phyloP scores from a whole-genome alignment of 2,797 vertebrate genomes.

The Rhabdomys pumilio region DNA sequence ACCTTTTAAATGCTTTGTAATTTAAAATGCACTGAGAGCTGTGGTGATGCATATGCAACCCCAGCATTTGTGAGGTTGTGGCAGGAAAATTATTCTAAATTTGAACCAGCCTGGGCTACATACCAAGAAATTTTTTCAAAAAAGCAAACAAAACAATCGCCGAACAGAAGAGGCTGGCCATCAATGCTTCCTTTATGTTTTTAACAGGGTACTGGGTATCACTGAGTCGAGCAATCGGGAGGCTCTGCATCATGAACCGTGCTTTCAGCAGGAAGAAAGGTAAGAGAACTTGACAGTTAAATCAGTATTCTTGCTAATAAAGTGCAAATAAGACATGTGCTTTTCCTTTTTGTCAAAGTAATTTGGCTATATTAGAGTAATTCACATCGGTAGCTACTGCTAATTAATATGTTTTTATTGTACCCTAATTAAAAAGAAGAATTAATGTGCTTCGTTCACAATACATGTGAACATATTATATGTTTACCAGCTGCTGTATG shows the following conservation, averaged over 20 bases:
- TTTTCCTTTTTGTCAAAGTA: not conserved
- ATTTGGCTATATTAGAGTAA: not conserved
- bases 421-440: not conserved
- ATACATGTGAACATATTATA: not conserved
- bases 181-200: not conserved
- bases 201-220: slow-evolving; percentile 75
- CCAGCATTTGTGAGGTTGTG: not conserved
- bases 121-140: not conserved
- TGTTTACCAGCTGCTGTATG: not conserved
- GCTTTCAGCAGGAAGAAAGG: slow-evolving; percentile 98
- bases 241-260: slow-evolving; percentile 94
- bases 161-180: not conserved
- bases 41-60: not conserved
- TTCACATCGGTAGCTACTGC: not conserved
- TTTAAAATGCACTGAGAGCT: not conserved
- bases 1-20: not conserved
- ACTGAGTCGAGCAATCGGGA: slow-evolving; percentile 2
- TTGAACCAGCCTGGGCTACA: not conserved
- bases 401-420: slow-evolving; percentile 6
- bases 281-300: slow-evolving; percentile 80
- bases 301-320: not conserved
- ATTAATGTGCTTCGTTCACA: not conserved
- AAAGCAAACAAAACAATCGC: not conserved
- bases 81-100: not conserved
- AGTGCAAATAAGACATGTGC: not conserved